Conservation (phyloP, 2,797 vertebrate genomes). For the Enteromius fasciolatus region DNA sequence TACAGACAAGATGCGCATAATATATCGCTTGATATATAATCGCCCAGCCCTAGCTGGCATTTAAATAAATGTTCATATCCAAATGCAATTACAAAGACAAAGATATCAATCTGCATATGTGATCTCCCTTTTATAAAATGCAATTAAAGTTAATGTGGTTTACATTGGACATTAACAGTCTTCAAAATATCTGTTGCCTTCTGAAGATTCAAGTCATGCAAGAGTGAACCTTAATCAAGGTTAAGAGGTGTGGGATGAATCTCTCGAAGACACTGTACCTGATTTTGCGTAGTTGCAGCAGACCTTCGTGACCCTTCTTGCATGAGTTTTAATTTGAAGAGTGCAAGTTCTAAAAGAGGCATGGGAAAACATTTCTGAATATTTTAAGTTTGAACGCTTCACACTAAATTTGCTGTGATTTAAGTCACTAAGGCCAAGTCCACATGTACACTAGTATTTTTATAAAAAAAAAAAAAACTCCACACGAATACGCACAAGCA, state of each 20-base stretch:
- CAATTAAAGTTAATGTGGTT: neutral
- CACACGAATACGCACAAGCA: no score
- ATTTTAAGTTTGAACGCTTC: neutral
- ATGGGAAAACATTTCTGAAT: slow-evolving; percentile 13
- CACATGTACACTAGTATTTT: no score
- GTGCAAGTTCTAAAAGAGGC: slow-evolving; percentile 77
- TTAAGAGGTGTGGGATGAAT: neutral
- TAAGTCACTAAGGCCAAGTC: neutral
- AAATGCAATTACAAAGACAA: neutral
- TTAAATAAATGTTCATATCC: neutral
- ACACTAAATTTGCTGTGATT: neutral
- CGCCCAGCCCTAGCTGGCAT: neutral
- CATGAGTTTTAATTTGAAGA: slow-evolving; percentile 83
- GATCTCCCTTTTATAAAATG: neutral
- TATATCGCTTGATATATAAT: no score
- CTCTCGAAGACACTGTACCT: slow-evolving; percentile 43
- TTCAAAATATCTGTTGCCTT: neutral
- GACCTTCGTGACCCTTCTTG: slow-evolving; percentile 83
- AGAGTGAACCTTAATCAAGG: neutral
- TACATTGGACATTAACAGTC: neutral
- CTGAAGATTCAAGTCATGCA: neutral
- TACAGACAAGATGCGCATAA: no score
- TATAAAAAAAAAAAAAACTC: no score
- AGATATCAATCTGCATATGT: neutral
- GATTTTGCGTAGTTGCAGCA: slow-evolving; percentile 59